Evolutionary conservation across 2,888 invertebrate genomes (phyloP).

Genomic region (Patella ulyssiponensis): DNA sequence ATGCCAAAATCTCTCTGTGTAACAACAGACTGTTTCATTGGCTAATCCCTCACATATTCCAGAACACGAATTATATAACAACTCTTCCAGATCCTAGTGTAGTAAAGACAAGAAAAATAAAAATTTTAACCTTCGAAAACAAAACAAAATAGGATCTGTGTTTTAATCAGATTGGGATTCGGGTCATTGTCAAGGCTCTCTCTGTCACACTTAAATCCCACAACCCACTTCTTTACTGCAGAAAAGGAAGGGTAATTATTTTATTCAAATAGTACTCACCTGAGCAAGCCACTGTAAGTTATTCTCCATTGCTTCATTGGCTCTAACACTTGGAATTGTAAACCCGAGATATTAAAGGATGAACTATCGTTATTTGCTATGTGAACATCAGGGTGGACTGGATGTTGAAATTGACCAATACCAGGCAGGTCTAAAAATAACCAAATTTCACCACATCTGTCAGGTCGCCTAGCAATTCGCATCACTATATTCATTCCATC

Average conservation of each 20-base stretch:
- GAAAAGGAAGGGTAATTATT: not conserved
- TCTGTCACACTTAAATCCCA: too few relatives aligned
- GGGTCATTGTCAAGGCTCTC: not conserved
- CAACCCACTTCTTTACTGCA: too few relatives aligned
- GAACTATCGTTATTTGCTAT: constrained; percentile 65
- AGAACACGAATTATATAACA: too few relatives aligned
- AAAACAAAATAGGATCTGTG: too few relatives aligned
- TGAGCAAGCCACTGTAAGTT: constrained; percentile 81
- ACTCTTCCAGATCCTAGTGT: too few relatives aligned
- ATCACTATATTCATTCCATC: constrained; percentile 77
- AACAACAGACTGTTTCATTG: too few relatives aligned
- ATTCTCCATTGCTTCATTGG: constrained; percentile 78
- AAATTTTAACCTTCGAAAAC: too few relatives aligned
- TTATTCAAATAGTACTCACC: constrained; percentile 58
- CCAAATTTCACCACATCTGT: constrained; percentile 76
- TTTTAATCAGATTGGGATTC: too few relatives aligned
- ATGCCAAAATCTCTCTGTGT: too few relatives aligned
- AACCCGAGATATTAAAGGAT: constrained; percentile 63
- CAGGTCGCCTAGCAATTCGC: constrained; percentile 75
- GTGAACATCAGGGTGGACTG: constrained; percentile 77
- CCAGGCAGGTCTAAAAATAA: constrained; percentile 74
- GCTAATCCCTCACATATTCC: too few relatives aligned
- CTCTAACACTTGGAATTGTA: constrained; percentile 79
- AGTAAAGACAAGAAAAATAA: too few relatives aligned
- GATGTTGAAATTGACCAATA: constrained; percentile 73